Evolutionary conservation across 2,797 vertebrate genomes (phyloP).

Genomic region (Balearica regulorum): DNA sequence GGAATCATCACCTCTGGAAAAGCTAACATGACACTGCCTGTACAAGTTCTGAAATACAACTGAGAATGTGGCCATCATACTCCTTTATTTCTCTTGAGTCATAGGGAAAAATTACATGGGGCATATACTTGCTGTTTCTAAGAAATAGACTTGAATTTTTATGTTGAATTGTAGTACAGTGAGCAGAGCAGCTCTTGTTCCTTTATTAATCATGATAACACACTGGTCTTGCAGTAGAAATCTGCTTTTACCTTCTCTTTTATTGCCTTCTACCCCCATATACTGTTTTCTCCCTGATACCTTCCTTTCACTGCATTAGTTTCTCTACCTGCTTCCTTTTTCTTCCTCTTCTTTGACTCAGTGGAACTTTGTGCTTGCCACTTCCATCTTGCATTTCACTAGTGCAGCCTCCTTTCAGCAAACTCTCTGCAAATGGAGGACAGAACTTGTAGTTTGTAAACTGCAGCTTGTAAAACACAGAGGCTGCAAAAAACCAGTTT

Average conservation of each 20-base stretch:
- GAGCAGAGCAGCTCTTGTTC: background rate
- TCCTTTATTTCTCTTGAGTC: background rate
- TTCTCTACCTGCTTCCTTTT: background rate
- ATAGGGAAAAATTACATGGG: background rate
- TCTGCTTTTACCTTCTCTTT: background rate
- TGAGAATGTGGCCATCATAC: background rate
- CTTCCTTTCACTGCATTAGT: background rate
- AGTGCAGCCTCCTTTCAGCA: fast-evolving
- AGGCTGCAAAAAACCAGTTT: background rate
- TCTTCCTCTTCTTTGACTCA: background rate
- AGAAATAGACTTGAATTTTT: background rate
- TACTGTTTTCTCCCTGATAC: background rate
- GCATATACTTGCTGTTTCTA: background rate
- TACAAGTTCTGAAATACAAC: background rate
- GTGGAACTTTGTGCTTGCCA: fast-evolving
- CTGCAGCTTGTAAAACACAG: background rate
- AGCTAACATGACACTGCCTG: background rate
- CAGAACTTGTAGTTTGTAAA: background rate
- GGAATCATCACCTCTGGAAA: background rate
- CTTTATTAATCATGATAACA: background rate
- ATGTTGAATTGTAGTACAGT: background rate
- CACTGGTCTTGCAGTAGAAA: background rate
- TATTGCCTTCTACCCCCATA: fast-evolving
- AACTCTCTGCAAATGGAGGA: background rate
- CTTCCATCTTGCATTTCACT: background rate